These are phyloP conservation scores for Cottus gobio DNA, from an alignment of 2,113 vertebrate species.

Conservation along the genomic window DNA sequence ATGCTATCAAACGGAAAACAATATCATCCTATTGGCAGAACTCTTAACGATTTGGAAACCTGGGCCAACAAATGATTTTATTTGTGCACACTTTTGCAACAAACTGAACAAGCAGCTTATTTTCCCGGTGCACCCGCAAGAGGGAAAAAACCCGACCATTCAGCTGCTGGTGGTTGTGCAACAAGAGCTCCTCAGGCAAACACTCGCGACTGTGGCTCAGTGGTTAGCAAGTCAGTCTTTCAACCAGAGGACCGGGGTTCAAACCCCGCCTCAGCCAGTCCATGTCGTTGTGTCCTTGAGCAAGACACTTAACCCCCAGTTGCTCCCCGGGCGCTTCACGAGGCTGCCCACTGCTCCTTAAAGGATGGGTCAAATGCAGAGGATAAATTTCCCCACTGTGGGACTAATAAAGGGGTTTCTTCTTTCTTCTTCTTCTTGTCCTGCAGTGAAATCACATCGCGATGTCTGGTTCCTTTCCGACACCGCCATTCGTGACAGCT, in stretches of 20 bases:
- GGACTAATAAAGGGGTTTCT: no score
- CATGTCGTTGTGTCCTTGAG: no score
- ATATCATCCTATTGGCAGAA: not conserved
- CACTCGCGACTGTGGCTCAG: no score
- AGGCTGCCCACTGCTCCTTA: no score
- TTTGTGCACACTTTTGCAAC: constrained; percentile 26
- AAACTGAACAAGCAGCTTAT: constrained; percentile 54
- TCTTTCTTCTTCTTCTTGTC: no score
- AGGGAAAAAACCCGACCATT: constrained; percentile 38
- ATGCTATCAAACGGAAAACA: not conserved
- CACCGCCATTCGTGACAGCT: not conserved
- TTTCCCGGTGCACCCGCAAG: constrained; percentile 11
- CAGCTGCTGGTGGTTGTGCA: constrained; percentile 51
- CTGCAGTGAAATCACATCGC: constrained; percentile 19
- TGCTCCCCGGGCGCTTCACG: no score
- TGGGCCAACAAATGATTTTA: constrained; percentile 36
- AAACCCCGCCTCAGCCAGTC: no score
- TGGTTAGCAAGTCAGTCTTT: no score
- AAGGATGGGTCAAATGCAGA: no score
- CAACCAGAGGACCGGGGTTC: no score
- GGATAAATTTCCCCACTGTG: no score
- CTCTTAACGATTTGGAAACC: constrained; percentile 8
- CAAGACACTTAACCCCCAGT: no score
- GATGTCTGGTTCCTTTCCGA: constrained; percentile 12
- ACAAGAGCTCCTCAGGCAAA: constrained; percentile 33